These are phyloP conservation scores for Ahaetulla prasina DNA, from an alignment of 2,113 vertebrate genomes.

Conservation along the genomic window DNA sequence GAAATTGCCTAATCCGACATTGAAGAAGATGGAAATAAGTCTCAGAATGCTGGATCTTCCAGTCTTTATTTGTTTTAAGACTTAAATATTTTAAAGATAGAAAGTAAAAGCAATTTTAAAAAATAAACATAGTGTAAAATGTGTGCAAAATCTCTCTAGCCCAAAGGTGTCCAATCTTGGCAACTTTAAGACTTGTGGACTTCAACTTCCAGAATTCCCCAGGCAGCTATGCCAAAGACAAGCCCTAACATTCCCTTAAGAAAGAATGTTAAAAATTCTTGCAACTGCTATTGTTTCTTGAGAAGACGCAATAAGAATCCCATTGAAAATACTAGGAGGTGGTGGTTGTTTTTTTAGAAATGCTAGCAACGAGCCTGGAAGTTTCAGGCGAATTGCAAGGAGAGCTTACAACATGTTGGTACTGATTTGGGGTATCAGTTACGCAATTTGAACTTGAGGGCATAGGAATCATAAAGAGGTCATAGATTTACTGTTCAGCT, in stretches of 20 bases:
- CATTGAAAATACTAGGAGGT: background rate
- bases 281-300: rapidly evolving
- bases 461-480: background rate
- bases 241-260: background rate
- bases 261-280: background rate
- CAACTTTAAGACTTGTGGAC: background rate
- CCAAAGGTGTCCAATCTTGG: background rate
- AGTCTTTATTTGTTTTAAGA: slow-evolving; percentile 66
- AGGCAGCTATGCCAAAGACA: background rate
- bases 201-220: background rate
- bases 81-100: slow-evolving; percentile 62
- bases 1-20: slow-evolving; percentile 47
- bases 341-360: background rate
- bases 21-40: slow-evolving; percentile 47
- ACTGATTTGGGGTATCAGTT: background rate
- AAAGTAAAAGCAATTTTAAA: slow-evolving; percentile 54
- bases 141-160: slow-evolving; percentile 21
- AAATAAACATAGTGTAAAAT: slow-evolving; percentile 59
- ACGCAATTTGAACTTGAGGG: background rate
- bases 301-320: background rate
- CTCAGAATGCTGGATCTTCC: slow-evolving; percentile 60
- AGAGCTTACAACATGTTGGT: background rate
- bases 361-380: background rate
- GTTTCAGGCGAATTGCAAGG: background rate
- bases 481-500: background rate